Evolutionary conservation across 2,113 vertebrate species (phyloP), one percentile per base, ranked within the genome.

Genomic region (Hylia prasina): DNA sequence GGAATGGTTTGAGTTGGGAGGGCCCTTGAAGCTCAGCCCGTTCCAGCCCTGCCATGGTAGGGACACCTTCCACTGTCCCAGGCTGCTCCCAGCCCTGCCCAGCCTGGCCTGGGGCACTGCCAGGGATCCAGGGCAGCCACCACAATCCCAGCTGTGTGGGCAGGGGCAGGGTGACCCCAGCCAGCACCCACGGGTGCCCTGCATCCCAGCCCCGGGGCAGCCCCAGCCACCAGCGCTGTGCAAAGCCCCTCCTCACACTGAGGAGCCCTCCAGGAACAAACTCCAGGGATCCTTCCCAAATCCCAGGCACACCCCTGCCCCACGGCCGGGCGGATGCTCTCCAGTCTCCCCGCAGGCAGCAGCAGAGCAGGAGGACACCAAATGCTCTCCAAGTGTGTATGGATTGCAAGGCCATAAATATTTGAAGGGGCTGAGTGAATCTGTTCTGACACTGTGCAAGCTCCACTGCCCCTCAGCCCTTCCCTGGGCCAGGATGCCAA

Each of bases 391-490:
- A 40, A 68, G 40, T 2, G 68, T 7, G 69, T 19, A 25, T 68
- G 77, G 60, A 80, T 92, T 81, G 84, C 95, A 87, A 14, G 4
- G 2, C 64, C 80, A 75, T 82, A 13, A 87, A 93, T 93, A 90
- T 88, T 96, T 96, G 14, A 94, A 75, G 78, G 87, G 89, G 77
- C 72, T 35, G 86, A 95, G 93, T 30, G 89, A 25, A 50, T 58
- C 93, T 56, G 72, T n/a, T 69, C 66, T 24, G 13, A 3, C 2
- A 7, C 2, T 8, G 27, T 10, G 11, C 37, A 8, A 61, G 88
- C 88, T 81, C 76, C 44, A 6, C 6, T 27, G 45, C 51, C 87
- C 31, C 75, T 10, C 90, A 27, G 73, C 57, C 70, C 57, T 19
- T 30, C 70, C 47, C 65, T 5, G 2, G 3, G 86, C 80, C 8